Evolutionary conservation across 1,140 invertebrate genomes (phyloP).

Genomic region (Zaprionus capensis): DNA sequence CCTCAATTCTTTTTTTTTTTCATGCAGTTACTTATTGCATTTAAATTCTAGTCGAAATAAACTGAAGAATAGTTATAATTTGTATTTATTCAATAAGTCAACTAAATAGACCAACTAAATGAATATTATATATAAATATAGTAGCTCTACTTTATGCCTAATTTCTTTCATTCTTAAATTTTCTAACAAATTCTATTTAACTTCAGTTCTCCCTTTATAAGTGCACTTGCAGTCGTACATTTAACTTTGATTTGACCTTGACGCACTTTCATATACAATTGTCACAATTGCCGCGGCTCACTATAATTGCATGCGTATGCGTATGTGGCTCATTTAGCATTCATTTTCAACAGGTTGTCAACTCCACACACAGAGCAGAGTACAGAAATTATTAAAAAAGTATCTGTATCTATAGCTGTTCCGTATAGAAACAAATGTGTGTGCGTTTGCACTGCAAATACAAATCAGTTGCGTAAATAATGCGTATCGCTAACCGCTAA

Average conservation of each 20-base stretch:
- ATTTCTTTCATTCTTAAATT: too few species aligned
- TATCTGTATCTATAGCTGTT: constrained; percentile 9
- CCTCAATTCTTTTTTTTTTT: too few species aligned
- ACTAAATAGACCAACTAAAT: too few species aligned
- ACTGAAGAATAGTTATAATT: too few species aligned
- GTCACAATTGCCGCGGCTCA: constrained; percentile 24
- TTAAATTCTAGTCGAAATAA: too few species aligned
- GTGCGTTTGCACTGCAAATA: constrained; percentile 74
- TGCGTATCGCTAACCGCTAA: constrained; percentile 58
- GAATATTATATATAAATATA: too few species aligned
- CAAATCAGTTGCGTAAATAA: constrained; percentile 82
- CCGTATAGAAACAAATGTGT: constrained; percentile 21
- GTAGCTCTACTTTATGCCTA: too few species aligned
- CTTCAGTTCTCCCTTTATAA: too few species aligned
- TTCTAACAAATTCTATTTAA: too few species aligned
- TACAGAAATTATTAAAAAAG: constrained; percentile 7
- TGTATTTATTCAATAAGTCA: too few species aligned
- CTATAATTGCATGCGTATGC: constrained; percentile 22
- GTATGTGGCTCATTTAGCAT: background rate
- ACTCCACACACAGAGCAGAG: background rate
- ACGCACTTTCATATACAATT: constrained; percentile 33
- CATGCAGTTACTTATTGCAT: too few species aligned
- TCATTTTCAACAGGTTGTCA: constrained; percentile 2
- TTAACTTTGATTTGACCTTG: constrained; percentile 38
- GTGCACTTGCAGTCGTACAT: constrained; percentile 12